These are phyloP conservation scores for Empidonax traillii DNA, from an alignment of 2,113 vertebrate genomes.

Conservation along the genomic window DNA sequence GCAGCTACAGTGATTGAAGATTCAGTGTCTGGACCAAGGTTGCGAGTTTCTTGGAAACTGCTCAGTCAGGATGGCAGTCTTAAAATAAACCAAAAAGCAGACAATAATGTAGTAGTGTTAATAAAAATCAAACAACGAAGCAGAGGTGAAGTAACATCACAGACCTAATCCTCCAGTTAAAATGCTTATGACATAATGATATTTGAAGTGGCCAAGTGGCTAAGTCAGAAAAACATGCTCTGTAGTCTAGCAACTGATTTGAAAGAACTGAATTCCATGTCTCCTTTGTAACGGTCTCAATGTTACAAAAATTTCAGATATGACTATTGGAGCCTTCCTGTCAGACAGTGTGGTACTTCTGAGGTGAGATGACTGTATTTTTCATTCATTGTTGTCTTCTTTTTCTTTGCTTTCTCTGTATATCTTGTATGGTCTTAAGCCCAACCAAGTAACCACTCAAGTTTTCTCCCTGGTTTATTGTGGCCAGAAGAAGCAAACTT, in stretches of 20 bases:
- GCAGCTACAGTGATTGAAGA: background rate
- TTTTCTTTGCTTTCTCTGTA: background rate
- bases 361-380: conserved; percentile 79
- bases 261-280: background rate
- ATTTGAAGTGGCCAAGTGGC: background rate
- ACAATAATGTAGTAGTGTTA: background rate
- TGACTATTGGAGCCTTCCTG: conserved; percentile 95
- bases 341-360: conserved; percentile 90
- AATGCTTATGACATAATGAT: background rate
- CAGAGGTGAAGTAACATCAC: background rate
- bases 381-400: background rate
- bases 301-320: conserved; percentile 79
- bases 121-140: background rate
- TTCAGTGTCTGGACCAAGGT: background rate
- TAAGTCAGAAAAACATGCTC: background rate
- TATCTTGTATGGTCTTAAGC: background rate
- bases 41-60: background rate
- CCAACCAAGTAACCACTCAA: too few relatives aligned
- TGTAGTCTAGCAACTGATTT: background rate
- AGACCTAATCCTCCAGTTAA: background rate
- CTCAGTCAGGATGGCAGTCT: background rate
- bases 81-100: background rate
- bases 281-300: conserved; percentile 5
- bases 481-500: background rate
- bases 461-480: background rate